Evolutionary conservation across 2,113 vertebrate genomes (phyloP), one percentile per base, ranked within the genome.

Genomic region (Megatriorchis doriae): DNA sequence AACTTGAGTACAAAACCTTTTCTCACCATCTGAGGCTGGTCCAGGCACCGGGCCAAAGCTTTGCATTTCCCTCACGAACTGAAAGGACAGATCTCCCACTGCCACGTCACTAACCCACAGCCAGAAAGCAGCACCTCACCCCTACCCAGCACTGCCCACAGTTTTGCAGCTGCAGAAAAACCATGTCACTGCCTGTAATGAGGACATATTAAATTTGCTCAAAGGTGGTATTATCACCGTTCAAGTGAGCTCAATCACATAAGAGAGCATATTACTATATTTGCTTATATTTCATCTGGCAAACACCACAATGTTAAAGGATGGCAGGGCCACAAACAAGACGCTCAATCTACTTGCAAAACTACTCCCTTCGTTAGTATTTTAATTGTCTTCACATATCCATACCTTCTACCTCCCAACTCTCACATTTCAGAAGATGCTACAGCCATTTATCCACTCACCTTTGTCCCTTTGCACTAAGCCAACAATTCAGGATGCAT

Each of bases 31-130:
- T 81, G 96, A 98, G 97, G 88, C 61, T 92, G 91, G 90, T 74
- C 91, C 93, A 97, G 98, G 98, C 98, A 96, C 13, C 3, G 25
- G 70, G 97, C 97, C 98, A 98, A 96, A 86, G 94, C 96, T 95
- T 88, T 85, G 90, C 93, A 96, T 97, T 96, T 94, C 87, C 95
- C 98, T 97, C 96, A 92, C 67, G 6, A 96, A 97, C 90, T 4
- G 66, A 56, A 94, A 96, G 92, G 97, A 93, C 95, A 90, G 91
- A 78, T 94, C 96, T 92, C 56, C 65, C 43, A 86, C 95, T 96
- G 97, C 98, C 98, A 98, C 96, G 55, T 97, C 50, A 94, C 98
- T 91, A 90, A 71, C 43, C 25, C 63, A 40, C 88, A 95, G 94
- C 68, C 94, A 83, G 63, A 73, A 83, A 50, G 91, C 83, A 92